Evolutionary conservation across 2,888 invertebrate species (phyloP), one percentile per base, ranked within the genome.

Genomic region (Chromoteleia sp.): DNA sequence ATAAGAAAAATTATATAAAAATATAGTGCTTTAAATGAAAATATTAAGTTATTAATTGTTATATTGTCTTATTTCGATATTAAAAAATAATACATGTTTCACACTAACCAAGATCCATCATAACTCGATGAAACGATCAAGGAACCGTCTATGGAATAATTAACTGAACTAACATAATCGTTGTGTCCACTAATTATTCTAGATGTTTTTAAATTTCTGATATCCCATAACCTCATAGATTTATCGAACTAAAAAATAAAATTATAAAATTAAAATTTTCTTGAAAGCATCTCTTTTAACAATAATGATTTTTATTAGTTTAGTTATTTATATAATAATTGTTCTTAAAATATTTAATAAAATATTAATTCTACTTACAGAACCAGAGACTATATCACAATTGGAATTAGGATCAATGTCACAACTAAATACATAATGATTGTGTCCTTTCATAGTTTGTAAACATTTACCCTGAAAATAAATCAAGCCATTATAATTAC

Each of bases 321-420:
- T 25, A 25, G 2, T 25, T 25, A 25, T 4, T 25, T 25, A 25
- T 25, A 25, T 25, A 25, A 19, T 19, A 45, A 45, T 45, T 19
- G 17, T 45, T 4, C 1, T 36, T n/a, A 7, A 10, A 33, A 33
- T 33, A 33, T 2, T 3, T 33, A 33, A 8, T 8, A 41, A 41
- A 14, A 12, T 14, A 45, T 19, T 19, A 19, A 45, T 33, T 21
- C 10, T 79, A 93, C 94, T 94, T 92, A 95, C 95, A 29, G 99
- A 99, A 84, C 99, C 99, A 14, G 99, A 99, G 14, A 99, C 99
- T 89, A 99, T 98, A 85, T 99, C 94, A 30, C 41, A 45, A 93
- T 99, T 99, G 71, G 98, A 99, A 93, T 99, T 99, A 77, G 99
- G 99, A 92, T 99, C 99, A 92, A 99, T 99, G 93, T 99, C 99